Evolutionary conservation across 1,140 invertebrate species (phyloP).

Genomic region (Aphaenogaster rudis): DNA sequence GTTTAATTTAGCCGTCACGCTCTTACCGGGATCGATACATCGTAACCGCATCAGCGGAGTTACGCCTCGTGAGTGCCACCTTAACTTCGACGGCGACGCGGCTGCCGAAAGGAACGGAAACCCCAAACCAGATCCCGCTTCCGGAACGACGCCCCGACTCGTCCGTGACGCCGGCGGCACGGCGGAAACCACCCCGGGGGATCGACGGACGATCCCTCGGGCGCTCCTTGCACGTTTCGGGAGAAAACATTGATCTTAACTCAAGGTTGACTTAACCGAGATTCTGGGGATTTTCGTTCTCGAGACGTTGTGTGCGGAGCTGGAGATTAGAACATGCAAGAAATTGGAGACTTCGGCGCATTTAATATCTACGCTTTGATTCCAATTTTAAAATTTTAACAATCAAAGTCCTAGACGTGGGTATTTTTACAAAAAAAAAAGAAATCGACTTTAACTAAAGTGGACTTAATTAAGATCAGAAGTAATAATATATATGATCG

Average conservation of each 20-base stretch:
- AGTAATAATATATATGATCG: too few species aligned
- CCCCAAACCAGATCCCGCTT: conserved; percentile 57
- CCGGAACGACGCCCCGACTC: conserved; percentile 42
- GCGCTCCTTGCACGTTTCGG: neutral
- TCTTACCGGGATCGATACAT: conserved; percentile 60
- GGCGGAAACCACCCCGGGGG: conserved; percentile 20
- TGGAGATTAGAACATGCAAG: neutral
- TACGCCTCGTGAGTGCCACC: conserved; percentile 65
- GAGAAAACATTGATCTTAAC: conserved; percentile 35
- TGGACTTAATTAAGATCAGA: neutral
- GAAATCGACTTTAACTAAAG: neutral
- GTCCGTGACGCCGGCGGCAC: neutral
- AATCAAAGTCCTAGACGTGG: neutral
- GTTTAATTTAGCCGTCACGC: conserved; percentile 70
- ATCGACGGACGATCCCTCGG: conserved; percentile 9
- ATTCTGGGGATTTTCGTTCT: conserved; percentile 16
- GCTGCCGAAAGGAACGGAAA: conserved; percentile 38
- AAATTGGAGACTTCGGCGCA: neutral
- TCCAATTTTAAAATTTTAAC: neutral
- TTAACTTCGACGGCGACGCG: conserved; percentile 56
- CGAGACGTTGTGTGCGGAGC: neutral
- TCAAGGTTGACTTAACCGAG: neutral
- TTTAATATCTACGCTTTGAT: neutral
- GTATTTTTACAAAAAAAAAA: neutral
- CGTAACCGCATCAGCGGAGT: conserved; percentile 66